Percentiles rank a stretch among this genome's conserved stretches.
phyloP scores from a whole-genome alignment of 2,888 invertebrate genomes.

The Sphecodes monilicornis region DNA sequence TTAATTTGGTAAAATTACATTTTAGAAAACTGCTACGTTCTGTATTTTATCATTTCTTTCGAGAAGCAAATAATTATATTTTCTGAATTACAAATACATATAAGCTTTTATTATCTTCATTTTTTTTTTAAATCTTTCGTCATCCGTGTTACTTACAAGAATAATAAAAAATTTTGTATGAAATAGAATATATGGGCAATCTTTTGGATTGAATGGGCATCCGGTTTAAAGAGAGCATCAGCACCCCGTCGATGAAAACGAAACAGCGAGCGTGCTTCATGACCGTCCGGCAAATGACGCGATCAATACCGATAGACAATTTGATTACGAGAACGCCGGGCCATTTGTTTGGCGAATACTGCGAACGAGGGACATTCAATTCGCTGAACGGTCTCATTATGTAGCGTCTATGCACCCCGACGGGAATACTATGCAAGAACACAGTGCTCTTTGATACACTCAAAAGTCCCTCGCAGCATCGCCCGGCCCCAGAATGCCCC shows the following conservation, averaged over 20 bases:
- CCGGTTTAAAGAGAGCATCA: neutral
- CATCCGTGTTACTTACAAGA: no score
- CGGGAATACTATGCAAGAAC: slow-evolving; percentile 69
- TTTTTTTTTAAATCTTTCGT: no score
- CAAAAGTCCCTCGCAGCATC: slow-evolving; percentile 57
- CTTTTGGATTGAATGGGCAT: neutral
- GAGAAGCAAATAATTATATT: no score
- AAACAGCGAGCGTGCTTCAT: slow-evolving; percentile 22
- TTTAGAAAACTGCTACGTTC: no score
- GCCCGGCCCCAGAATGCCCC: slow-evolving; percentile 58
- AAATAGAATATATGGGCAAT: no score
- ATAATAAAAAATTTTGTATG: no score
- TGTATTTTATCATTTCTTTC: no score
- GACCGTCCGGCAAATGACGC: slow-evolving; percentile 38
- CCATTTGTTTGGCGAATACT: slow-evolving; percentile 37
- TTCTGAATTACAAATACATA: no score
- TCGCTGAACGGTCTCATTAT: slow-evolving; percentile 66
- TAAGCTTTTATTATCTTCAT: no score
- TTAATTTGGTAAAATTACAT: no score
- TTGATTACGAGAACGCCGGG: slow-evolving; percentile 30
- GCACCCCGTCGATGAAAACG: neutral
- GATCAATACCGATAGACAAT: slow-evolving; percentile 40
- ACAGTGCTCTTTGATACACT: slow-evolving; percentile 67
- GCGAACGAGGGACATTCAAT: slow-evolving; percentile 35
- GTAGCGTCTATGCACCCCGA: slow-evolving; percentile 66